A percentile compares a stretch with the other conserved stretches of the same genome.
Conservation (phyloP, 2,888 invertebrate species). For the Alcis repandata region DNA sequence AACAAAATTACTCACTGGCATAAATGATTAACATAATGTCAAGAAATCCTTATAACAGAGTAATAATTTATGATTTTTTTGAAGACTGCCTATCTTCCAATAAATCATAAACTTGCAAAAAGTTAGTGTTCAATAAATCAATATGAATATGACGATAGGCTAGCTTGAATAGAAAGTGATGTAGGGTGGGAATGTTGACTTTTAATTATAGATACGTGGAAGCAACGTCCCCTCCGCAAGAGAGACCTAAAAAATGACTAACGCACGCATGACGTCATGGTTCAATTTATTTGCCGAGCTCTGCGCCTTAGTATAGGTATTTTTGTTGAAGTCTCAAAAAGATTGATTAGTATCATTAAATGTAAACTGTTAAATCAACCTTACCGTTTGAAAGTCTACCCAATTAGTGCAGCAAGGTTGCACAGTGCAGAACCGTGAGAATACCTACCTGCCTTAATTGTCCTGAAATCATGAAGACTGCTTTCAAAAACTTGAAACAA, state of each 20-base stretch:
- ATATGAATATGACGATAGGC: too few relatives aligned
- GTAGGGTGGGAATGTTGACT: neutral
- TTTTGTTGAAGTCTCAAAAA: neutral
- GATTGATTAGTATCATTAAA: slow-evolving; percentile 12
- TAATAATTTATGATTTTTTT: too few relatives aligned
- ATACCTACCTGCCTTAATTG: slow-evolving; percentile 8
- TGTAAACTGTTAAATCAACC: slow-evolving; percentile 12
- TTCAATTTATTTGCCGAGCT: too few relatives aligned
- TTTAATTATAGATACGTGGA: neutral
- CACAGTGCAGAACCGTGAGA: slow-evolving; percentile 18
- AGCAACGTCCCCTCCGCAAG: neutral
- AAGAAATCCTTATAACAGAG: too few relatives aligned
- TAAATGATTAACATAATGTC: too few relatives aligned
- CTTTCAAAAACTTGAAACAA: slow-evolving; percentile 22
- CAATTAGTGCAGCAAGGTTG: slow-evolving; percentile 30
- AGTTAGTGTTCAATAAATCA: too few relatives aligned
- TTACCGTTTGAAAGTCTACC: slow-evolving; percentile 26
- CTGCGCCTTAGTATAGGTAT: neutral
- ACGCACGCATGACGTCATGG: too few relatives aligned
- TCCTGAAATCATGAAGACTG: slow-evolving; percentile 26
- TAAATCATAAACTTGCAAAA: too few relatives aligned
- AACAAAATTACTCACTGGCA: too few relatives aligned
- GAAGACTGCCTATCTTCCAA: too few relatives aligned
- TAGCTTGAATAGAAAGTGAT: too few relatives aligned
- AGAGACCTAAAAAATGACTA: too few relatives aligned